A percentile compares a stretch with the other conserved stretches of the same genome.
These are phyloP conservation scores for Cyclura pinguis DNA, from an alignment of 2,797 vertebrate genomes.

Conservation along the genomic window DNA sequence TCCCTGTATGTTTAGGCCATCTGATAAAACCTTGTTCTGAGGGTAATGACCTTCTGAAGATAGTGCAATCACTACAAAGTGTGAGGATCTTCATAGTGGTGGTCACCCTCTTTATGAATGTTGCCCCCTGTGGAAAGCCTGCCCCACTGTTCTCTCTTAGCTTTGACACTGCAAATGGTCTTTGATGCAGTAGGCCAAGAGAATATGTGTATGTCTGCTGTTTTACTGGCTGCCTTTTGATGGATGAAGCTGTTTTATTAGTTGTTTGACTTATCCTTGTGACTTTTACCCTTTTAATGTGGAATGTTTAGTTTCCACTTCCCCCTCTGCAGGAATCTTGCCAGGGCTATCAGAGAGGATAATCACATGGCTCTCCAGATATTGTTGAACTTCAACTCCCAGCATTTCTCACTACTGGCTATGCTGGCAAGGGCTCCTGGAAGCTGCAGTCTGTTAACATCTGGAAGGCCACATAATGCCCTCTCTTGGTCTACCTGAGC, in stretches of 20 bases:
- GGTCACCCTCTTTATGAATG: background rate
- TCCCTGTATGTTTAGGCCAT: background rate
- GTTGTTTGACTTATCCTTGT: background rate
- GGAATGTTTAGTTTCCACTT: background rate
- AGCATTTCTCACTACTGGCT: too few species aligned
- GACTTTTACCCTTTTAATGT: background rate
- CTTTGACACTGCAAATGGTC: background rate
- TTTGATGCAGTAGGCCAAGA: background rate
- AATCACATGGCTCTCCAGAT: too few species aligned
- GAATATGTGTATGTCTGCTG: background rate
- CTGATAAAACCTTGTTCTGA: background rate
- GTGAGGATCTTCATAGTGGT: background rate
- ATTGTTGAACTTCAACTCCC: too few species aligned
- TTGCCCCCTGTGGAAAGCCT: too few species aligned
- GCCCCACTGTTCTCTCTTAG: background rate
- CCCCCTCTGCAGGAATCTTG: background rate
- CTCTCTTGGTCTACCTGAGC: too few species aligned
- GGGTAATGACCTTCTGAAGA: too few species aligned
- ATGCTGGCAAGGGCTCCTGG: too few species aligned
- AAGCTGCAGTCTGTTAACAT: too few species aligned
- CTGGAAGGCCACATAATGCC: too few species aligned
- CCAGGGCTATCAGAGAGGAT: background rate
- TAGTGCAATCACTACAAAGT: background rate
- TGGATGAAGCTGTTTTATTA: background rate
- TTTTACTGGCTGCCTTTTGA: background rate